Base-by-base conservation (phyloP, 2,113 vertebrate genomes). In the Sminthopsis crassicaudata region DNA sequence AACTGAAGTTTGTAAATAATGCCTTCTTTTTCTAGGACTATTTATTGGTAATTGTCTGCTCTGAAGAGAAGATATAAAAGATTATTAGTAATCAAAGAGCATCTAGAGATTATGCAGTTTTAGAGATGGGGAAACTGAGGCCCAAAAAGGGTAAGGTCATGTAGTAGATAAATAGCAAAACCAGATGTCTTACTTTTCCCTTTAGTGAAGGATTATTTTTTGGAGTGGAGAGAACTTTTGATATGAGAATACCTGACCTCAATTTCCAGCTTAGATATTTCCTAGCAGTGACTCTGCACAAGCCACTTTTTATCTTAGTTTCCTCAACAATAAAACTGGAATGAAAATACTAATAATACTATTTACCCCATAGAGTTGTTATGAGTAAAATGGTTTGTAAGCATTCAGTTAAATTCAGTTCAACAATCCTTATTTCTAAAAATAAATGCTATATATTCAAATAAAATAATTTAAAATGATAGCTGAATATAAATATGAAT, bases 41-140 rank as follows among this genome's bases (percentile, higher is more conserved):
- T 88, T 76, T 57, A 55, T 89, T 90, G 76, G 60, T 57, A 27
- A 76, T 84, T 90, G 60, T 93, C 93, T 96, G 93, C 91, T 92
- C 54, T 92, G 90, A 22, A 46, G 46, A 53, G 27, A 67, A 48
- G 51, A 89, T 2, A 8, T 84, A 1, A 84, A 84, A 84, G 19
- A 42, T 42, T 42, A 2, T 42, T 84, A 2, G 36, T 42, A 19
- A 84, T 84, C 16, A 23, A 84, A 42, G 67, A 84, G n/a, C 22
- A 8, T 19, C n/a, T 23, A 23, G 36, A 42, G 36, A 8, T 76
- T 6, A 22, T 42, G 36, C 36, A 76, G 67, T 76, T 76, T 76
- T 42, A 76, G 67, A 76, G n/a, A 76, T 76, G 67, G n/a, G 36
- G 16, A 76, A n/a, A 76, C 16, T 42, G 16, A 42, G 4, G 67